A percentile compares a stretch with the other conserved stretches of the same genome.
phyloP scores from a whole-genome alignment of 2,888 invertebrate species.

The Aporophyla lueneburgensis region DNA sequence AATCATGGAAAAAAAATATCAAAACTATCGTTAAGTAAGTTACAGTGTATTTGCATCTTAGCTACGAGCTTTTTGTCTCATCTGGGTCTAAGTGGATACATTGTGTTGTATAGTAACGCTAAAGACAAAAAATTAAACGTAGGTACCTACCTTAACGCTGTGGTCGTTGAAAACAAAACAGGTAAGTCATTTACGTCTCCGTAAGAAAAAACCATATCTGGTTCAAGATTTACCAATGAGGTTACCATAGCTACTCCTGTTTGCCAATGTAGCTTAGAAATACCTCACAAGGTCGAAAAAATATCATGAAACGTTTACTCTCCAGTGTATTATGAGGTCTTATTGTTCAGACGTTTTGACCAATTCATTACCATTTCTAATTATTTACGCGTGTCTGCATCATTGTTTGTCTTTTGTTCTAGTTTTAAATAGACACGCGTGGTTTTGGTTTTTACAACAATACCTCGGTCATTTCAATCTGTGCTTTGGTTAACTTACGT shows the following conservation, averaged over 20 bases:
- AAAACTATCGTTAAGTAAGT: too few species aligned
- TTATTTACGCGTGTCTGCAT: slow-evolving; percentile 55
- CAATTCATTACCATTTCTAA: slow-evolving; percentile 58
- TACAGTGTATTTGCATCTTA: background rate
- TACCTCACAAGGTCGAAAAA: slow-evolving; percentile 24
- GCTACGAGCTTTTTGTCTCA: background rate
- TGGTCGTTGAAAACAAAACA: background rate
- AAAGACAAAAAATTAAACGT: background rate
- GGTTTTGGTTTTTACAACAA: slow-evolving; percentile 27
- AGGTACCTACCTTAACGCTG: background rate
- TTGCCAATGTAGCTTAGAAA: slow-evolving; percentile 27
- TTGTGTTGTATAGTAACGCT: background rate
- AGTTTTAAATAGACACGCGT: slow-evolving; percentile 30
- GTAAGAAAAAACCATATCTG: background rate
- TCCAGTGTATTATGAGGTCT: slow-evolving; percentile 27
- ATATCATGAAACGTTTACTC: slow-evolving; percentile 25
- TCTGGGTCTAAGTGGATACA: background rate
- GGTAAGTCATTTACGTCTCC: background rate
- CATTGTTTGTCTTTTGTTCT: slow-evolving; percentile 56
- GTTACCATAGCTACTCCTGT: background rate
- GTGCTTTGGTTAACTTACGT: slow-evolving; percentile 4
- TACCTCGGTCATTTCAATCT: slow-evolving; percentile 19
- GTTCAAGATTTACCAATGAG: slow-evolving; percentile 10
- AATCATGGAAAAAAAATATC: too few species aligned
- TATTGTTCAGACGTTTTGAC: slow-evolving; percentile 55